These are phyloP conservation scores for Halcyon senegalensis DNA, from an alignment of 2,113 vertebrate genomes.

Conservation along the genomic window DNA sequence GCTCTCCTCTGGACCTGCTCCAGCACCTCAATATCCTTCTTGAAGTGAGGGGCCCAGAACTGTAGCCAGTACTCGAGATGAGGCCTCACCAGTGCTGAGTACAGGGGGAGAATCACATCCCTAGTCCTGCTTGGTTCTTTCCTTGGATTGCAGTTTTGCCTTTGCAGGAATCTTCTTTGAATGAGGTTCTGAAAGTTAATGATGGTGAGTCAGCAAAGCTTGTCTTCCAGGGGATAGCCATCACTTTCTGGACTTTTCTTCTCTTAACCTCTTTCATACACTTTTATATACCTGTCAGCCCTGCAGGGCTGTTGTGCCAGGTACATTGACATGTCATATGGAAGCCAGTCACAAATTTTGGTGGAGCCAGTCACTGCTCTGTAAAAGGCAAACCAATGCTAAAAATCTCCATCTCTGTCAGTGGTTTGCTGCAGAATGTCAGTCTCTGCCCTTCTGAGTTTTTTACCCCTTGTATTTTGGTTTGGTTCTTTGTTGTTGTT, in stretches of 20 bases:
- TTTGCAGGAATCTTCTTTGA: background rate
- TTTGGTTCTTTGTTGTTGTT: no score
- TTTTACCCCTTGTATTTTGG: background rate
- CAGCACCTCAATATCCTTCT: no score
- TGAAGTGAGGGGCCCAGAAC: no score
- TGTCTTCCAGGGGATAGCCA: background rate
- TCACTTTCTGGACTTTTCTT: background rate
- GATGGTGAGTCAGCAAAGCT: background rate
- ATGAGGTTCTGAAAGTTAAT: background rate
- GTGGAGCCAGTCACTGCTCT: background rate
- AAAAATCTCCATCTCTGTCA: background rate
- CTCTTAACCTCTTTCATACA: background rate
- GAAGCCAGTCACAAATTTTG: background rate
- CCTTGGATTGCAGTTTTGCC: background rate
- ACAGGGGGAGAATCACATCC: no score
- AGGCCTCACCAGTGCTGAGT: no score
- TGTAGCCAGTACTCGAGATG: no score
- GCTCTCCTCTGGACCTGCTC: no score
- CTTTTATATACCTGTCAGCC: background rate
- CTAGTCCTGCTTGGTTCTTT: background rate
- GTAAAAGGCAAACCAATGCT: background rate
- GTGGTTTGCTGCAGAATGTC: background rate
- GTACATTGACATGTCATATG: background rate
- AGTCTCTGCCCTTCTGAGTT: background rate
- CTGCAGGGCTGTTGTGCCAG: background rate